Evolutionary conservation across 1,140 invertebrate species (phyloP), one percentile per base, ranked within the genome.

Genomic region (Hylaeus anthracinus): DNA sequence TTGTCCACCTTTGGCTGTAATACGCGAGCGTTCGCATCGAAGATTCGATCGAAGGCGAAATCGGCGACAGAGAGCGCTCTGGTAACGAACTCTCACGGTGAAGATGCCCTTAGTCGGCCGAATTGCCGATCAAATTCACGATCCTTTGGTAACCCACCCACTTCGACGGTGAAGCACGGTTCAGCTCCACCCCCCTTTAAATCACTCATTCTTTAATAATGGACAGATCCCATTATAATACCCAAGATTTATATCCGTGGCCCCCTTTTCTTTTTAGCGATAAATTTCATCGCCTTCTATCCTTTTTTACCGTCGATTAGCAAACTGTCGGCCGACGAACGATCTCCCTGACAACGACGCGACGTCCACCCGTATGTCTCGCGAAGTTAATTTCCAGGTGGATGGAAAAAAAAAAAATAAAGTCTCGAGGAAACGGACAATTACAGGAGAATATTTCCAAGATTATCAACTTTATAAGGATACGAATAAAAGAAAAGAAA

Each of bases 131-230:
- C 92, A 93, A 92, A 92, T 92, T 92, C 91, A 90, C 88, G 89
- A 91, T 92, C 86, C 84, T 90, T 87, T 77, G 76, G 81, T 86
- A 90, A 91, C 86, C 91, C 91, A 91, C 90, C 91, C 90, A 90
- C 90, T 90, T 90, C 81, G 86, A 83, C 83, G 86, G 85, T 85
- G 82, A 82, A 88, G 89, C 86, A 86, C 85, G 82, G 86, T 79
- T 85, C 82, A 85, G 87, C 92, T 93, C 92, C 92, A 92, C 92
- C 92, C 91, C 91, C 88, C 91, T 90, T 87, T 93, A 93, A 93
- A 93, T 93, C 92, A 92, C 92, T 93, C 93, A 93, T 93, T 93
- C 92, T 93, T 93, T 93, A 93, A 93, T 93, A 93, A 93, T 93
- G 92, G 92, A 93, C 93, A 93, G 92, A 93, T 93, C 92, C 92